Base-by-base conservation (phyloP, 2,888 invertebrate species). In the Dusona sp. region DNA sequence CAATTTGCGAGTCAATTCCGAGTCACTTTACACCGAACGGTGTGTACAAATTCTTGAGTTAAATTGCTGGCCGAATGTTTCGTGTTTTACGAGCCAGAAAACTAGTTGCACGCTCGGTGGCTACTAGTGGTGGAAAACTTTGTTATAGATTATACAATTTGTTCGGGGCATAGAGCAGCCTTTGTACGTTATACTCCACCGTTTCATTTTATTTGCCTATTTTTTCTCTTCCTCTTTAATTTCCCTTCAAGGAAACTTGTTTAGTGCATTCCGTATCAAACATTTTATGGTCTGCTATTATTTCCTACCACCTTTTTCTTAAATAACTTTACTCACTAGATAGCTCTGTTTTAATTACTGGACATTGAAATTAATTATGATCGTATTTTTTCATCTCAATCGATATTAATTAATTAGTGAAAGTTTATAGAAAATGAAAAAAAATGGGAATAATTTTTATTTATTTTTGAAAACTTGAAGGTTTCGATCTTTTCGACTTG, bases 101-200 rank as follows among this genome's bases (percentile, higher is more conserved):
- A 64, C 61, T 42, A 65, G 13, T 64, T 11, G 36, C 48, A 29
- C 75, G 77, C 25, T 48, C 57, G 54, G 74, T 33, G 48, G 68
- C 45, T 74, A 48, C 13, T 29, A 13, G 19, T 64, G 13, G 9
- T 45, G 45, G 29, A n/a, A 45, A 61, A 77, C 48, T 82, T 77
- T 68, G 68, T 77, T 77, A 70, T 36, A 54, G 13, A 13, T 33
- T 51, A 54, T 4, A 74, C 36, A 45, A 75, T 54, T 77, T 70
- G n/a, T 33, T n/a, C 36, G 36, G 8, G 22, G 19, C 72, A 51
- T 19, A 33, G 48, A 72, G 51, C 29, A 9, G n/a, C 51, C 33
- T 72, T 11, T 72, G 19, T 29, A 29, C 19, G 48, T 33, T 48
- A 8, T 70, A 36, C 51, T 51, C 8, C 36, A 33, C 29, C 13